Evolutionary conservation across 2,113 vertebrate species (phyloP).

Genomic region (Apus apus): DNA sequence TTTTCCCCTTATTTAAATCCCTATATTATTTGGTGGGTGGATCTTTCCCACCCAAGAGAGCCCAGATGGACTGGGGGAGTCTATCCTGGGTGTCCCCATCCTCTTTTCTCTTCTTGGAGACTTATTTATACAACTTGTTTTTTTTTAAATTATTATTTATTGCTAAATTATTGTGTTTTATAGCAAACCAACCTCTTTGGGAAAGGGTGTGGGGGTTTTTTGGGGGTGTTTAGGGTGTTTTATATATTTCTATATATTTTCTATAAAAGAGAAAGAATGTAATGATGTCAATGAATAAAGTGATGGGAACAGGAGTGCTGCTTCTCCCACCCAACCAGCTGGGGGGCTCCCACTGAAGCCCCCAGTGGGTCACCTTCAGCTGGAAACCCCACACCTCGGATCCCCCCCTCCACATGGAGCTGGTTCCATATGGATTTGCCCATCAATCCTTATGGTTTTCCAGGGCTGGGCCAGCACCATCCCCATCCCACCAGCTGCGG

Average conservation of each 20-base stretch:
- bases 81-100: not conserved
- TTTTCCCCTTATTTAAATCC: not conserved
- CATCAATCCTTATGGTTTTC: not conserved
- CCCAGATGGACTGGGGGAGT: accelerated
- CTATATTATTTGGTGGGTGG: not conserved
- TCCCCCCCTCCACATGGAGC: not conserved
- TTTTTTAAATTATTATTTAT: constrained; percentile 41
- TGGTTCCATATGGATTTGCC: accelerated
- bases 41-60: not conserved
- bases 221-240: not conserved
- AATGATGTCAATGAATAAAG: not conserved
- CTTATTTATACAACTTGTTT: not conserved
- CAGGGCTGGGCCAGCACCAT: not conserved
- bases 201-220: accelerated
- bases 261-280: not conserved
- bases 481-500: not conserved
- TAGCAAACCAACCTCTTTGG: not conserved
- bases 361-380: not conserved
- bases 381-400: not conserved
- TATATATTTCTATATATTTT: not conserved
- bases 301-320: not conserved
- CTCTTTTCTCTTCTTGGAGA: not conserved
- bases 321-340: accelerated
- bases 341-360: too few species aligned
- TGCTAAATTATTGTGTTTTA: constrained; percentile 64